Base-by-base conservation (phyloP, 2,113 vertebrate species). In the Camelus bactrianus region DNA sequence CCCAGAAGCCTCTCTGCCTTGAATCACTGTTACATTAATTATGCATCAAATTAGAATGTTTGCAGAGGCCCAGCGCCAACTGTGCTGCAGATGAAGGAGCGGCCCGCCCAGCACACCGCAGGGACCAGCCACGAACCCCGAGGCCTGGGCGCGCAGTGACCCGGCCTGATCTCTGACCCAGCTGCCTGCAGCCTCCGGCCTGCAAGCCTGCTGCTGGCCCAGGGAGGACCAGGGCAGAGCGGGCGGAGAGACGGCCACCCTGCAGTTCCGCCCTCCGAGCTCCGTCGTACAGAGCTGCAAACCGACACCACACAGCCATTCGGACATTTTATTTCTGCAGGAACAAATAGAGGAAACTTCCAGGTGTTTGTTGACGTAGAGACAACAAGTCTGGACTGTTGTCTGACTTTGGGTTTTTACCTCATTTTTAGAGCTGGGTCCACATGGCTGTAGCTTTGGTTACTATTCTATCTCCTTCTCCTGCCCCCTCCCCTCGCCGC, bases 1-100 rank as follows among this genome's bases (percentile, higher is more conserved):
- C 98, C 98, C 97, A 91, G 97, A 98, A 98, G 98, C 94, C 82
- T 98, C 94, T 94, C 95, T 93, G 97, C 64, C 65, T 97, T 95
- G 94, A 97, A 97, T 97, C 46, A 60, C 69, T 95, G 93, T 88
- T 95, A 79, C 88, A 98, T 98, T 97, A 98, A 97, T 98, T 97
- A 97, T 92, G 16, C 32, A 98, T 96, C 81, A 98, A 98, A 97
- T 97, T 95, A 96, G 93, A 97, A 94, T 96, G 94, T 97, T 97
- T 98, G 95, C 97, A 96, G 95, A 98, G 98, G 98, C 97, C 87
- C 93, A 46, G 77, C 0, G 42, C 95, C 98, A 98, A 93, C 67
- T 97, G 97, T 97, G 97, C 95, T 69, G 48, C 0, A 92, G 77
- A 97, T 97, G 77, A 80, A 97, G 96, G 93, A 92, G 42, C 17